These are phyloP conservation scores for Sminthurides aquaticus DNA, from an alignment of 2,888 invertebrate species.

Conservation along the genomic window DNA sequence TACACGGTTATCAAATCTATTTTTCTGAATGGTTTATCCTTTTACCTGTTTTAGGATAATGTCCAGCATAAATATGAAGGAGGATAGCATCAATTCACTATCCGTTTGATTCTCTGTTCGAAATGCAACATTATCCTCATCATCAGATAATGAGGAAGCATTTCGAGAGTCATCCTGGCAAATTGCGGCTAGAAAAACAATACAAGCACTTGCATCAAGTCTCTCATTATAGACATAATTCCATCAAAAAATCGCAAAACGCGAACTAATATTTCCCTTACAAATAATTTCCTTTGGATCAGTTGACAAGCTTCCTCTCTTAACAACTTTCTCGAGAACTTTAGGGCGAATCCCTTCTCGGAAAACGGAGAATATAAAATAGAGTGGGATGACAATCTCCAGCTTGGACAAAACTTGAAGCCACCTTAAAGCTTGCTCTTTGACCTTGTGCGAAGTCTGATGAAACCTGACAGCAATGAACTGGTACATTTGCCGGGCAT, in stretches of 20 bases:
- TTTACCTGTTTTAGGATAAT: conserved; percentile 82
- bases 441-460: conserved; percentile 69
- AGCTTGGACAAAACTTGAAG: conserved; percentile 79
- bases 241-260: not conserved
- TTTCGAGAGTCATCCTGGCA: conserved; percentile 63
- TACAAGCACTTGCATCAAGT: not conserved
- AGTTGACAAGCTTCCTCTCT: conserved; percentile 42
- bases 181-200: conserved; percentile 51
- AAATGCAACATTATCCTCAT: conserved; percentile 50
- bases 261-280: conserved; percentile 13
- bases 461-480: conserved; percentile 82
- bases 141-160: conserved; percentile 62
- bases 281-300: conserved; percentile 39
- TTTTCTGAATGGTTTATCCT: not conserved
- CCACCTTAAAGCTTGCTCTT: conserved; percentile 83
- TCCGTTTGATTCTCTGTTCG: conserved; percentile 64
- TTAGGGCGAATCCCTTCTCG: conserved; percentile 67
- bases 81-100: conserved; percentile 73
- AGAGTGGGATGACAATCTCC: conserved; percentile 81
- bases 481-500: conserved; percentile 87
- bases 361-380: conserved; percentile 81
- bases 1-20: not conserved
- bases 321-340: conserved; percentile 32
- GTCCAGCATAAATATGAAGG: conserved; percentile 93
- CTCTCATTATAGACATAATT: conserved; percentile 1